These are phyloP conservation scores for Pipa parva DNA, from an alignment of 2,113 vertebrate species.

Conservation along the genomic window DNA sequence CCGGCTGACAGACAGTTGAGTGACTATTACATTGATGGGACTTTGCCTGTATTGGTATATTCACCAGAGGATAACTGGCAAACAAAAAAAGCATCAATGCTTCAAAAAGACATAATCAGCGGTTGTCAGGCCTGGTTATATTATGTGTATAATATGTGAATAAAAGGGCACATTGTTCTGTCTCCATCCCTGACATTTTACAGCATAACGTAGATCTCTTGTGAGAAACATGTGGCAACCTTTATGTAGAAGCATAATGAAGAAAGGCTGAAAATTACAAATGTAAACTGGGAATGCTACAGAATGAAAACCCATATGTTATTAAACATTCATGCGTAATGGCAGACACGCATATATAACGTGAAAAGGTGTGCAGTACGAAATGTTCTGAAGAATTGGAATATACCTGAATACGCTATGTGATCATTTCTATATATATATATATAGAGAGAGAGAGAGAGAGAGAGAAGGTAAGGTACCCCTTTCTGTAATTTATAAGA, in stretches of 20 bases:
- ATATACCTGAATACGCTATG: no score
- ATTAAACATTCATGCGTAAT: no score
- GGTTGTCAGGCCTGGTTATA: constrained; percentile 69
- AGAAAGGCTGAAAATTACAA: constrained; percentile 24
- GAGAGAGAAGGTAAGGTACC: no score
- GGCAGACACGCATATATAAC: no score
- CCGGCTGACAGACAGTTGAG: constrained; percentile 64
- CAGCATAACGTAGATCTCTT: constrained; percentile 4
- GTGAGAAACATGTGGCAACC: constrained; percentile 12
- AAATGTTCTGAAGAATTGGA: no score
- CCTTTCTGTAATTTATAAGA: no score
- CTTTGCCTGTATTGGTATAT: constrained; percentile 67
- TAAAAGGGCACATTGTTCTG: constrained; percentile 51
- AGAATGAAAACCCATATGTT: not conserved
- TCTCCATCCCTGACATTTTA: constrained; percentile 38
- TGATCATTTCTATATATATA: no score
- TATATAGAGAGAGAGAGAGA: no score
- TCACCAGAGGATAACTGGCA: constrained; percentile 69
- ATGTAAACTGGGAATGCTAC: not conserved
- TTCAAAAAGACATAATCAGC: constrained; percentile 71
- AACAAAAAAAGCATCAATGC: constrained; percentile 58
- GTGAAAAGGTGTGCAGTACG: no score
- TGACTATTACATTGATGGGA: constrained; percentile 67
- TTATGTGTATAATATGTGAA: constrained; percentile 69
- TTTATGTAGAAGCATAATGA: constrained; percentile 19